Evolutionary conservation across 2,113 vertebrate genomes (phyloP), one percentile per base, ranked within the genome.

Genomic region (Anolis carolinensis): DNA sequence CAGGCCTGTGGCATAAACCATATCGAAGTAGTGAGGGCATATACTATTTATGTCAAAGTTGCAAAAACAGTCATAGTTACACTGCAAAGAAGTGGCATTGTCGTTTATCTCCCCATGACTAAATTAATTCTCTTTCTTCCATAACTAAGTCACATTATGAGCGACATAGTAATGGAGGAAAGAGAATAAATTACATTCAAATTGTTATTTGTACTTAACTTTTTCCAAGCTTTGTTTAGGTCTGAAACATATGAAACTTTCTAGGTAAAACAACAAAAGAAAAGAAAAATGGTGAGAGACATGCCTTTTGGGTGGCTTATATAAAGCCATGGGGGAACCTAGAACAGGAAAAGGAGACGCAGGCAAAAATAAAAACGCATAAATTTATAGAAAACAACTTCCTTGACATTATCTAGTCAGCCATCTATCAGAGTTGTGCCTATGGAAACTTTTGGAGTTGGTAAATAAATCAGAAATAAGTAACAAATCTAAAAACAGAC

Each of bases 391-490:
- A 88, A 1, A 50, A 81, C 50, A 88, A 34, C 59, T 5, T 0
- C 74, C 77, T 71, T 76, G 83, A 7, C 27, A 83, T 74, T 87
- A 92, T 83, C 85, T 89, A 67, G 1, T 32, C 87, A 87, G 52
- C n/a, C 75, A 91, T 86, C 84, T 67, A 63, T 30, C 34, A 88
- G 55, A 83, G 23, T 6, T 78, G 52, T 79, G 76, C 55, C 84
- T 30, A 67, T 76, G 74, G 8, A 86, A 63, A 90, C 63, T 27
- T 84, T 86, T 93, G 81, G 83, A 89, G 88, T n/a, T 79, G 5
- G 81, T 84, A 90, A 90, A 91, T 65, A 32, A n/a, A 88, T 80
- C 21, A 91, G 68, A 89, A 44, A 91, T 90, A 92, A 70, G 44
- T 81, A 77, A 62, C 77, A 76, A 76, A 84, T 85, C 50, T 84